A percentile compares a stretch with the other conserved stretches of the same genome.
Evolutionary conservation across 2,797 vertebrate genomes (phyloP).

Genomic region (Rhincodon typus): DNA sequence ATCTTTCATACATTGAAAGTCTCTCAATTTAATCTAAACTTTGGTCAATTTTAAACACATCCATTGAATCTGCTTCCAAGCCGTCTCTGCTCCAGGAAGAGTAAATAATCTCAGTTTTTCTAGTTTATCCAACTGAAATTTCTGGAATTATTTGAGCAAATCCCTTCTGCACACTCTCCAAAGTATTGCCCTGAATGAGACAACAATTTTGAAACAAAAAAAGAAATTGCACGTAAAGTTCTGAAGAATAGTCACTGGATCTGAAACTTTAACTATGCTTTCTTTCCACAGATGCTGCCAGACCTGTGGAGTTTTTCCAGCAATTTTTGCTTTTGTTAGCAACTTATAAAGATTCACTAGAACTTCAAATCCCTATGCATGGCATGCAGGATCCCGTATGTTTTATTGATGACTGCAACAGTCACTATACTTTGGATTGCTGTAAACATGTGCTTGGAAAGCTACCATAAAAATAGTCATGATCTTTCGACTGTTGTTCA

Average conservation of each 20-base stretch:
- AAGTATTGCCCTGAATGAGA: background rate
- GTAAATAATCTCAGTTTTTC: no score
- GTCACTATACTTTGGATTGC: no score
- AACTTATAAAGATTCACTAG: background rate
- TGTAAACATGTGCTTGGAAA: no score
- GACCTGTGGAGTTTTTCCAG: no score
- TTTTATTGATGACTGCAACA: background rate
- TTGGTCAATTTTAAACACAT: background rate
- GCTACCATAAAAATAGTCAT: no score
- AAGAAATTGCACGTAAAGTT: no score
- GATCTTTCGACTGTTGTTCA: no score
- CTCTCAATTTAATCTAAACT: background rate
- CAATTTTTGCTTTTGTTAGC: background rate
- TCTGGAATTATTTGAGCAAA: background rate
- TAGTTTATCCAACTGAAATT: background rate
- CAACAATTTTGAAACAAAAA: no score
- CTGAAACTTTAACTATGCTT: no score
- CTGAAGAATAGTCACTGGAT: no score
- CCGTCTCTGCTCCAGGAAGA: background rate
- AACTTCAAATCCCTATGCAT: background rate
- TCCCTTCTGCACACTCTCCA: background rate
- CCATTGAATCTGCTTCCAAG: background rate
- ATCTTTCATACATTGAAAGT: no score
- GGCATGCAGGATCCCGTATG: background rate
- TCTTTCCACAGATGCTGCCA: no score